phyloP scores from a whole-genome alignment of 1,140 invertebrate genomes.

The Bombus soroeensis region DNA sequence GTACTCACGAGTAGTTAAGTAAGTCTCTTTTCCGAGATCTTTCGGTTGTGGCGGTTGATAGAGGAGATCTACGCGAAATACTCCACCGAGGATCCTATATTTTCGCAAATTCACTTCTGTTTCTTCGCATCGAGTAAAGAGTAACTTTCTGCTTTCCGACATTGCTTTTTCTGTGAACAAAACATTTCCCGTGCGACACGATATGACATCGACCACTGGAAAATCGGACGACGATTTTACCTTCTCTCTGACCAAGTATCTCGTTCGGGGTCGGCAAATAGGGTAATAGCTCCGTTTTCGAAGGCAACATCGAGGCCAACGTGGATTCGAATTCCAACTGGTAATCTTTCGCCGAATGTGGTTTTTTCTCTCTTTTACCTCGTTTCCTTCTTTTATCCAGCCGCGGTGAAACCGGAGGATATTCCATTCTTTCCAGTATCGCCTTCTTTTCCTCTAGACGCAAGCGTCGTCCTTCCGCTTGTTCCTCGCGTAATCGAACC shows the following conservation, averaged over 20 bases:
- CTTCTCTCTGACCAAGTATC: constrained; percentile 68
- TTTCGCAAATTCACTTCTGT: constrained; percentile 87
- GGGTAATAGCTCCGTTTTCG: constrained; percentile 66
- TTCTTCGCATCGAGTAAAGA: constrained; percentile 75
- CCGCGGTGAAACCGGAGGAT: constrained; percentile 60
- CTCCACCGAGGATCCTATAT: constrained; percentile 86
- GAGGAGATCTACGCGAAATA: constrained; percentile 86
- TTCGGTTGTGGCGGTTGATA: constrained; percentile 87
- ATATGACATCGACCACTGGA: no score
- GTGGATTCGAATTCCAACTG: constrained; percentile 58
- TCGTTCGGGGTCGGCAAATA: constrained; percentile 73
- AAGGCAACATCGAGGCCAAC: neutral
- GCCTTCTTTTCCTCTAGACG: constrained; percentile 72
- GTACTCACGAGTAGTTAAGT: constrained; percentile 80
- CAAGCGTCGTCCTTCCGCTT: constrained; percentile 68
- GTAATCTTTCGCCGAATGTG: constrained; percentile 27
- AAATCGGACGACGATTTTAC: constrained; percentile 39
- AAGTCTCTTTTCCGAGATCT: constrained; percentile 78
- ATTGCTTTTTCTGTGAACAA: constrained; percentile 69
- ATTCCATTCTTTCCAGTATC: constrained; percentile 66
- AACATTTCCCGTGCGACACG: neutral
- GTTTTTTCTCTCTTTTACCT: constrained; percentile 25
- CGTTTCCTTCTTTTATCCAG: constrained; percentile 19
- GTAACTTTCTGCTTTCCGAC: constrained; percentile 73
- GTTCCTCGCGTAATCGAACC: constrained; percentile 66